These are phyloP conservation scores for Hemibagrus wyckioides DNA, from an alignment of 2,113 vertebrate species.

Conservation along the genomic window DNA sequence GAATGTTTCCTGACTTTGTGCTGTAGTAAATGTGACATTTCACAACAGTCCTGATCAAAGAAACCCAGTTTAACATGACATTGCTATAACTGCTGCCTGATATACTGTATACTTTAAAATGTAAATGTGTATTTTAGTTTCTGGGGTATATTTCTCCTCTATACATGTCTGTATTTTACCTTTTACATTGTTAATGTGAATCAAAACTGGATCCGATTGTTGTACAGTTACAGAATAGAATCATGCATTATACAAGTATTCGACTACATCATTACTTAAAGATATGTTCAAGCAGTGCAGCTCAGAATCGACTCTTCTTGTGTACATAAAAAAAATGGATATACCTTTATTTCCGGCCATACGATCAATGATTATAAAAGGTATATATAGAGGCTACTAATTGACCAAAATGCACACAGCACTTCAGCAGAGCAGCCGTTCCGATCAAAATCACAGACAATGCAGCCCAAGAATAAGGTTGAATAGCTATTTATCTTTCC, in stretches of 20 bases:
- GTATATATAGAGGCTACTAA: neutral
- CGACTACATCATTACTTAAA: neutral
- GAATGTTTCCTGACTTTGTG: constrained; percentile 13
- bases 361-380: neutral
- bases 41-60: neutral
- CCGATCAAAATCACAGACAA: neutral
- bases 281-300: constrained; percentile 9
- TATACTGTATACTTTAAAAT: constrained; percentile 17
- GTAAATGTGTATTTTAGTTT: neutral
- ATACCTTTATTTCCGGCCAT: neutral
- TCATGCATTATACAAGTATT: neutral
- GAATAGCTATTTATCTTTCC: neutral
- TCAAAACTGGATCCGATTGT: neutral
- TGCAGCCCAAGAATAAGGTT: neutral
- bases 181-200: constrained; percentile 33
- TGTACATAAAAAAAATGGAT: neutral
- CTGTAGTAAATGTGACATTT: constrained; percentile 16
- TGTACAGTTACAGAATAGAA: constrained; percentile 19
- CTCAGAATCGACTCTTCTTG: neutral
- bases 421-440: neutral
- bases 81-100: neutral
- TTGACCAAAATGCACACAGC: constrained; percentile 33
- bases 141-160: neutral
- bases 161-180: neutral
- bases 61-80: neutral